Conservation (phyloP, 2,888 invertebrate species). For the Chaetogeoica ovagalla region DNA sequence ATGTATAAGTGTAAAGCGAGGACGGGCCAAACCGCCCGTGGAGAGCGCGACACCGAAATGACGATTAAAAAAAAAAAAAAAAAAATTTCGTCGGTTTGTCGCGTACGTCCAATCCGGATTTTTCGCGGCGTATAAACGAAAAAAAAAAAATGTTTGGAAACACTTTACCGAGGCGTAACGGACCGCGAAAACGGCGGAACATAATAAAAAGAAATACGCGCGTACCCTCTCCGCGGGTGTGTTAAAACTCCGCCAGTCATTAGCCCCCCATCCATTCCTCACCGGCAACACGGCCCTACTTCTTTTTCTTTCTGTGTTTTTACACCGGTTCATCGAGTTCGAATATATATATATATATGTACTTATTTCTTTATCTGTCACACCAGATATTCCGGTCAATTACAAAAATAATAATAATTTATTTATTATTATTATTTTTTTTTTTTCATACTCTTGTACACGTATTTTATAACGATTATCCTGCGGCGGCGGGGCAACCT, state of each 20-base stretch:
- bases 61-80: not conserved
- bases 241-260: conserved; percentile 33
- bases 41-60: too few species aligned
- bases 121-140: conserved; percentile 11
- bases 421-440: not conserved
- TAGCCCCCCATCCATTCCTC: not conserved
- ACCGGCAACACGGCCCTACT: not conserved
- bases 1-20: too few species aligned
- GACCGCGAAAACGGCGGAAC: conserved; percentile 41
- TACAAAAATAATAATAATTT: too few species aligned
- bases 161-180: conserved; percentile 29
- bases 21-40: too few species aligned
- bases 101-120: not conserved
- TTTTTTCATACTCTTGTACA: not conserved
- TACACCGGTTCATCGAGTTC: too few species aligned
- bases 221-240: conserved; percentile 23
- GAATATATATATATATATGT: too few species aligned
- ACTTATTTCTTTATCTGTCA: too few species aligned
- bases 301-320: not conserved
- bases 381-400: too few species aligned
- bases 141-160: not conserved
- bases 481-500: conserved; percentile 14
- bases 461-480: not conserved
- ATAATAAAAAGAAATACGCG: not conserved
- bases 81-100: too few species aligned